phyloP scores from a whole-genome alignment of 2,113 vertebrate species.

The Suncus etruscus region DNA sequence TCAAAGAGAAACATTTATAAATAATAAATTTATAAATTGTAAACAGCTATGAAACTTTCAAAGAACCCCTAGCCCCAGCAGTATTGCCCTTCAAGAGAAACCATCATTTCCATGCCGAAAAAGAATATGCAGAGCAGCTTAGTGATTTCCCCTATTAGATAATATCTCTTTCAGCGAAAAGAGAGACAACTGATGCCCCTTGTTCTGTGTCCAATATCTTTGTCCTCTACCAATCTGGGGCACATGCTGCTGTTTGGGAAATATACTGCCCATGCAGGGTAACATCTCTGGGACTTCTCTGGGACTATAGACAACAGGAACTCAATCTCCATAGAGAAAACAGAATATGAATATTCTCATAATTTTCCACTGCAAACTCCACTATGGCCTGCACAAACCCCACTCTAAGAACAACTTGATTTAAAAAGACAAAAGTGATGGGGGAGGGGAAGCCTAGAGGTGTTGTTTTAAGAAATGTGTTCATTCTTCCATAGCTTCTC shows the following conservation, averaged over 20 bases:
- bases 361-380: background rate
- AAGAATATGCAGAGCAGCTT: background rate
- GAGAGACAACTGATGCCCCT: background rate
- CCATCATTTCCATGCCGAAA: constrained; percentile 4
- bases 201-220: background rate
- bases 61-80: background rate
- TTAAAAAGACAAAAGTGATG: background rate
- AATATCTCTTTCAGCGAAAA: background rate
- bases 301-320: background rate
- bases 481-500: background rate
- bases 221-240: too few species aligned
- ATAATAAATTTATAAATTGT: too few species aligned
- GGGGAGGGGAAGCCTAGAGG: background rate
- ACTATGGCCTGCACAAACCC: background rate
- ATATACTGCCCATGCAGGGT: background rate
- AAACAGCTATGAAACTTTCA: background rate
- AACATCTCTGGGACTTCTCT: background rate
- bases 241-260: background rate
- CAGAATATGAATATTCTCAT: background rate
- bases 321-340: background rate
- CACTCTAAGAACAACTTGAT: too few species aligned
- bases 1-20: constrained; percentile 10
- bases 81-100: background rate
- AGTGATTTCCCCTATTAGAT: background rate
- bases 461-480: background rate